These are phyloP conservation scores for Poecile atricapillus DNA, from an alignment of 2,113 vertebrate genomes.

Conservation along the genomic window DNA sequence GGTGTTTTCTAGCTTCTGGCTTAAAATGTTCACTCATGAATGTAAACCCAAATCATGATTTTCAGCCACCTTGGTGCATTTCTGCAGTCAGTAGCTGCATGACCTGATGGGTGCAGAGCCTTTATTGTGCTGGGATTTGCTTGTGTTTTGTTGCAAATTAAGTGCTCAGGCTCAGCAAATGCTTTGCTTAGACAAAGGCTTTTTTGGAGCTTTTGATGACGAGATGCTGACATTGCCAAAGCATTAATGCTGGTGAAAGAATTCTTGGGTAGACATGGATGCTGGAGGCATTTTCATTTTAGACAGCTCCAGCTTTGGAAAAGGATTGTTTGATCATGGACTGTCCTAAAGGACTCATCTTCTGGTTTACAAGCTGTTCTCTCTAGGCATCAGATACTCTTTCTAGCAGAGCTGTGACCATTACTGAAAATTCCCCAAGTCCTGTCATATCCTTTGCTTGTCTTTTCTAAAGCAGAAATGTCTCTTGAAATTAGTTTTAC, in stretches of 20 bases:
- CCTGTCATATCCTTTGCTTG: background rate
- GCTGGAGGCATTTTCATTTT: background rate
- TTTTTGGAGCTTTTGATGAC: background rate
- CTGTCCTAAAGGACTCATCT: background rate
- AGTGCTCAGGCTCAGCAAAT: background rate
- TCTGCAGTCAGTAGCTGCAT: background rate
- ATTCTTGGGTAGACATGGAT: background rate
- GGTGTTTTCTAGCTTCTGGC: background rate
- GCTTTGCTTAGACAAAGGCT: background rate
- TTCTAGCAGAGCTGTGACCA: background rate
- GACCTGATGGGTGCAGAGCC: background rate
- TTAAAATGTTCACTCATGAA: background rate
- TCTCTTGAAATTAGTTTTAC: background rate
- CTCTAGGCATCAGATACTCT: background rate
- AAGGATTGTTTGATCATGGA: background rate
- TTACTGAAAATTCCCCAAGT: background rate
- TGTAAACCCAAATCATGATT: background rate
- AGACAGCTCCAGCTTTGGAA: background rate
- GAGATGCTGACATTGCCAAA: background rate
- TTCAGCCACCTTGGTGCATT: background rate
- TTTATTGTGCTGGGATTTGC: background rate
- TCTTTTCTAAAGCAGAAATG: background rate
- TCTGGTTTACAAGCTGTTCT: background rate
- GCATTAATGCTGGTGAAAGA: background rate
- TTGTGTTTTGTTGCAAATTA: background rate